A percentile compares a stretch with the other conserved stretches of the same genome.
Evolutionary conservation across 2,797 vertebrate species (phyloP).

Genomic region (Graptemys geographica): DNA sequence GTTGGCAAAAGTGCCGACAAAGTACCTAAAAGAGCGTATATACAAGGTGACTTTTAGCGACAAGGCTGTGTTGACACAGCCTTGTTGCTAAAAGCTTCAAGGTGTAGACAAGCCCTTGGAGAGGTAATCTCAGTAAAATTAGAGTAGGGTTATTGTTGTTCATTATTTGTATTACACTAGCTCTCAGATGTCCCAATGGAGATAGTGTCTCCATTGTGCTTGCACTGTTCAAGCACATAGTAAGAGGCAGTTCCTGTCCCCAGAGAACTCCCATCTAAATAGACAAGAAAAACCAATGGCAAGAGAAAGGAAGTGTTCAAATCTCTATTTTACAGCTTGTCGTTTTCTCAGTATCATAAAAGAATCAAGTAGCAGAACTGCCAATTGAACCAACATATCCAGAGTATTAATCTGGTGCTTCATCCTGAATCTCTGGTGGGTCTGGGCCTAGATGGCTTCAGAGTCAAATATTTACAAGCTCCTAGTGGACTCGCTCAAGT

Average conservation of each 20-base stretch:
- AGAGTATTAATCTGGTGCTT: not conserved
- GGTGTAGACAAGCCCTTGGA: not conserved
- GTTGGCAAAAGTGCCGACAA: too few species aligned
- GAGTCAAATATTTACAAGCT: conserved; percentile 17
- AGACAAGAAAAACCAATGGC: not conserved
- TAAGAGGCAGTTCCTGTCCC: not conserved
- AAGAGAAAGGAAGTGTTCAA: not conserved
- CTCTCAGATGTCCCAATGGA: not conserved
- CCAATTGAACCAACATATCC: not conserved
- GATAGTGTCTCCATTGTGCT: not conserved
- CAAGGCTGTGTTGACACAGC: too few species aligned
- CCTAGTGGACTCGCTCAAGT: not conserved
- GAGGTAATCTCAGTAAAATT: not conserved
- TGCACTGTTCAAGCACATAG: not conserved
- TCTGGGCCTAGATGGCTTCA: not conserved
- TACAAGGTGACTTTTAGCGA: too few species aligned
- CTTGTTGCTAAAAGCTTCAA: too few species aligned
- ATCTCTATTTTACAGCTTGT: not conserved
- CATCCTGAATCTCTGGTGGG: not conserved
- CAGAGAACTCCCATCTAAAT: not conserved
- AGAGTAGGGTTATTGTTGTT: not conserved
- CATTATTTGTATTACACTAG: not conserved
- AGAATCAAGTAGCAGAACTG: not conserved
- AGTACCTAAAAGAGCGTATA: too few species aligned
- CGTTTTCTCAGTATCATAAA: not conserved